A percentile compares a stretch with the other conserved stretches of the same genome.
phyloP scores from a whole-genome alignment of 2,113 vertebrate genomes.

The Hemiscyllium ocellatum region DNA sequence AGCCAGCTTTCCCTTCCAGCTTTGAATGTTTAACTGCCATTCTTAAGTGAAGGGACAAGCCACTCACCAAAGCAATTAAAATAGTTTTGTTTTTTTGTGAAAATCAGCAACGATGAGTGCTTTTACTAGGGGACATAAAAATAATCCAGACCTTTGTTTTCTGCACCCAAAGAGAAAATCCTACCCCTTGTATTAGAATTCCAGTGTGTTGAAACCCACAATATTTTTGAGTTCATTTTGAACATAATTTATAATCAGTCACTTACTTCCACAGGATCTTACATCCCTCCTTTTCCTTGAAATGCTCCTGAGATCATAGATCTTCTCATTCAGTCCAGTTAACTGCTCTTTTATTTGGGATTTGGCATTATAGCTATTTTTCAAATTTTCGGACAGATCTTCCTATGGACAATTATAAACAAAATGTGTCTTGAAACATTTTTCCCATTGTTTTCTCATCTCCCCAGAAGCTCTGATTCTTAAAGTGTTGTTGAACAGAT shows the following conservation, averaged over 20 bases:
- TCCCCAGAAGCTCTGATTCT: neutral
- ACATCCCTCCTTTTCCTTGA: neutral
- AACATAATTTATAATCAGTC: neutral
- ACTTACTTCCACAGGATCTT: constrained; percentile 7
- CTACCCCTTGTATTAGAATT: neutral
- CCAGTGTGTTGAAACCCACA: neutral
- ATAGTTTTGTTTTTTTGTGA: no score
- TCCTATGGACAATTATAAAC: constrained; percentile 20
- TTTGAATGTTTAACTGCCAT: neutral
- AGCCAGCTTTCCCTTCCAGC: neutral
- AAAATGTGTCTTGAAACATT: constrained; percentile 10
- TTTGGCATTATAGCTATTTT: neutral
- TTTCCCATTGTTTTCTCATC: neutral
- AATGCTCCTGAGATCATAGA: neutral
- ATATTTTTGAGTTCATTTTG: neutral
- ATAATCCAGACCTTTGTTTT: no score
- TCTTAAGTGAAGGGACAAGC: neutral
- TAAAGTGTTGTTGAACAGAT: neutral
- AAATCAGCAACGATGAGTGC: no score
- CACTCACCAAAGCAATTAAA: no score
- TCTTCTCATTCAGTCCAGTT: constrained; percentile 4
- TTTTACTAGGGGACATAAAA: no score
- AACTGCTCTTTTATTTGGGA: constrained; percentile 24
- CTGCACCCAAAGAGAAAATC: no score
- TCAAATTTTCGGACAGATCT: neutral